These are phyloP conservation scores for Dasypus novemcinctus DNA, from an alignment of 2,113 vertebrate genomes.

Conservation along the genomic window DNA sequence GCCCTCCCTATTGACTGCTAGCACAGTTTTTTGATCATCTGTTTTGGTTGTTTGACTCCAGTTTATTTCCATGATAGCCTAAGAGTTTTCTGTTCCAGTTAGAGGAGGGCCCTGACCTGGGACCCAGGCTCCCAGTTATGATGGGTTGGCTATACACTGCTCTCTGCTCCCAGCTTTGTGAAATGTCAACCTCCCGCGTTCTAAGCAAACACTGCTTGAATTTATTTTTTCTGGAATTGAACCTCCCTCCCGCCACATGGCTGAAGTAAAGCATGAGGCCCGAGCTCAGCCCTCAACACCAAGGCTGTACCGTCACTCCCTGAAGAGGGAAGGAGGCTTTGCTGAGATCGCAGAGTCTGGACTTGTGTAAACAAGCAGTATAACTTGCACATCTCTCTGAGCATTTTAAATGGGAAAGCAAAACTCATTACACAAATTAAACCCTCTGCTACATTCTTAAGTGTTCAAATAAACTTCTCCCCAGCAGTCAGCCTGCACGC, in stretches of 20 bases:
- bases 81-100: neutral
- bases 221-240: neutral
- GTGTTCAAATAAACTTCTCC: constrained; percentile 53
- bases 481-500: neutral
- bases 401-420: constrained; percentile 41
- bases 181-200: neutral
- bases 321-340: neutral
- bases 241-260: neutral
- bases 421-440: constrained; percentile 57
- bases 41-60: neutral
- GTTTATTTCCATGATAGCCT: neutral
- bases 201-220: neutral
- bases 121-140: neutral
- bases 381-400: constrained; percentile 8
- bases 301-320: neutral
- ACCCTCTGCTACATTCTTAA: constrained; percentile 46
- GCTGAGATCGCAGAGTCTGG: neutral
- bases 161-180: neutral
- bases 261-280: fast-evolving
- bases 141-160: neutral
- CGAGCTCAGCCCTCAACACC: neutral
- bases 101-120: no score
- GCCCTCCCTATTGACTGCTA: neutral
- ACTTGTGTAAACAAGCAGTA: neutral
- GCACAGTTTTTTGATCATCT: neutral